phyloP scores from a whole-genome alignment of 1,140 invertebrate species.

The Araneus ventricosus region DNA sequence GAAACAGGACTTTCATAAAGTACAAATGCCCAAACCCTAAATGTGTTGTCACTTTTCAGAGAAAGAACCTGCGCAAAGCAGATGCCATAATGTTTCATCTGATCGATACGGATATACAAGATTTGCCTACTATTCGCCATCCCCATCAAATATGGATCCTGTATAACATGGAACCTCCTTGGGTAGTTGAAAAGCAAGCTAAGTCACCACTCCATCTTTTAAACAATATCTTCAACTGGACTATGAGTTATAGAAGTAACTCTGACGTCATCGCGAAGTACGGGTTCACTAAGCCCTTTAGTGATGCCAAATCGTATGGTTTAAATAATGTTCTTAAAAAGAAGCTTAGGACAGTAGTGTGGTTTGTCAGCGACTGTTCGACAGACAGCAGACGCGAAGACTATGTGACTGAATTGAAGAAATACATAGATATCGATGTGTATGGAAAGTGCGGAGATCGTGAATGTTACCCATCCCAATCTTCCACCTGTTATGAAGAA shows the following conservation, averaged over 20 bases:
- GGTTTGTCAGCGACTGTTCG: constrained; percentile 85
- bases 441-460: constrained; percentile 84
- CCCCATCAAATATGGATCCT: constrained; percentile 75
- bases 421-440: constrained; percentile 84
- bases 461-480: constrained; percentile 70
- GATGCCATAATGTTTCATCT: constrained; percentile 77
- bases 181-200: constrained; percentile 31
- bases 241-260: constrained; percentile 80
- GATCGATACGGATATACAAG: constrained; percentile 66
- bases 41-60: constrained; percentile 54
- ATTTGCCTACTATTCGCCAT: constrained; percentile 67
- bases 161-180: constrained; percentile 76
- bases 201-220: background rate
- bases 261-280: constrained; percentile 79
- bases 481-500: constrained; percentile 75
- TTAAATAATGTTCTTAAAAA: background rate
- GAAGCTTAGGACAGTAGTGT: constrained; percentile 80
- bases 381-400: constrained; percentile 82
- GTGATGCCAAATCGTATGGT: background rate
- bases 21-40: constrained; percentile 67
- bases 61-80: constrained; percentile 57
- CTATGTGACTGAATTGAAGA: constrained; percentile 83
- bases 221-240: constrained; percentile 81
- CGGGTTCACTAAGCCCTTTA: constrained; percentile 71
- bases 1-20: constrained; percentile 47